Evolutionary conservation across 2,113 vertebrate genomes (phyloP).

Genomic region (Malurus cyaneus): DNA sequence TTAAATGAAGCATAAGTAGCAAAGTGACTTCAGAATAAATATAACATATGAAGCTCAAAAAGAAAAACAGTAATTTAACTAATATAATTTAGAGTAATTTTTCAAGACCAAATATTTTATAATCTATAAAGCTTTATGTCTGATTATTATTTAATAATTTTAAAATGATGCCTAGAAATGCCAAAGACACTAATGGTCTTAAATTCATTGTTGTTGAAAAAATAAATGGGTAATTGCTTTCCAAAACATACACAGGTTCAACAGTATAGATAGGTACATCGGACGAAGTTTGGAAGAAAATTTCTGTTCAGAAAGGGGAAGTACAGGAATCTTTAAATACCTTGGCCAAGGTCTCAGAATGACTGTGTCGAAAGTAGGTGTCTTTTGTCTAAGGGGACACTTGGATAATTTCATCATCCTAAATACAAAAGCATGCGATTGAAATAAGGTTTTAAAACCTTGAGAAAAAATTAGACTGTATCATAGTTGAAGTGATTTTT

Average conservation of each 20-base stretch:
- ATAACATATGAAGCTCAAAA: not conserved
- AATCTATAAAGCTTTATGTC: not conserved
- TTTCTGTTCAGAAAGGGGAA: not conserved
- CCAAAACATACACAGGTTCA: not conserved
- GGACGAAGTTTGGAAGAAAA: not conserved
- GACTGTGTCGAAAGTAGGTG: not conserved
- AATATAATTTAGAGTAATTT: not conserved
- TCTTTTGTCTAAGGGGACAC: not conserved
- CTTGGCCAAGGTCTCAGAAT: not conserved
- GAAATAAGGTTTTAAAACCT: not conserved
- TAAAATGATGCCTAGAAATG: not conserved
- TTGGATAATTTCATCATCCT: not conserved
- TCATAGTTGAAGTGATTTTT: not conserved
- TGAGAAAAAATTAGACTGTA: not conserved
- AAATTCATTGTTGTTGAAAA: not conserved
- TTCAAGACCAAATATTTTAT: not conserved
- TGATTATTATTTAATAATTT: not conserved
- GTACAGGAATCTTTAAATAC: not conserved
- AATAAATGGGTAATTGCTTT: not conserved
- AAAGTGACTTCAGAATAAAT: not conserved
- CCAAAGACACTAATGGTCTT: not conserved
- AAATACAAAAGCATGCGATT: not conserved
- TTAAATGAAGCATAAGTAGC: not conserved
- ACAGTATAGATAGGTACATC: not conserved
- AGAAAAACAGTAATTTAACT: not conserved